phyloP scores from a whole-genome alignment of 2,113 vertebrate species.

The Castor canadensis region DNA sequence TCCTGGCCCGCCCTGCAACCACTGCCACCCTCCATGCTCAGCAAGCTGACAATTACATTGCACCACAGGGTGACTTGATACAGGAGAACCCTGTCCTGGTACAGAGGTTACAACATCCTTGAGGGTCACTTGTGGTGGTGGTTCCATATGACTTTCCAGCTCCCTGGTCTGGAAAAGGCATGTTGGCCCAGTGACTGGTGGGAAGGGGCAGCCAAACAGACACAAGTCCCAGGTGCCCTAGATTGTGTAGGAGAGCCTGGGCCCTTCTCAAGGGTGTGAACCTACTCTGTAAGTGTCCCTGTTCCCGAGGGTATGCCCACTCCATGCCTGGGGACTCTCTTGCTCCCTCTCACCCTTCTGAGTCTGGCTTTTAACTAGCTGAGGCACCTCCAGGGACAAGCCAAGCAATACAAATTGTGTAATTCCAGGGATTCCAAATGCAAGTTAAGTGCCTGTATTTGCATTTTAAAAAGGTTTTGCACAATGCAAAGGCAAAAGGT shows the following conservation, averaged over 20 bases:
- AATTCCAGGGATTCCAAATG: background rate
- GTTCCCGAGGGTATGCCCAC: no score
- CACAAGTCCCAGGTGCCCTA: background rate
- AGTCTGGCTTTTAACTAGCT: background rate
- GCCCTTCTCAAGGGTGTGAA: rapidly evolving
- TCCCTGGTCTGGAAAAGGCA: background rate
- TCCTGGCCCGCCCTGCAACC: background rate
- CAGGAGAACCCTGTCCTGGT: background rate
- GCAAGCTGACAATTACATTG: background rate
- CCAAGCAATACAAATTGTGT: background rate
- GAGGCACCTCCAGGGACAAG: background rate
- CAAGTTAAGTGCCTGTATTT: constrained; percentile 25
- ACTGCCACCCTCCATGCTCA: background rate
- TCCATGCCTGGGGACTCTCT: background rate
- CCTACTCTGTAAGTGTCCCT: background rate
- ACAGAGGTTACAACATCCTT: background rate
- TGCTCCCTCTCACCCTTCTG: background rate
- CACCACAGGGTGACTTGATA: rapidly evolving
- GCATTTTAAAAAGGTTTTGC: constrained; percentile 38
- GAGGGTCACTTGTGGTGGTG: background rate
- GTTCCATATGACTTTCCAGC: background rate
- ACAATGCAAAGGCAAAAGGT: constrained; percentile 17
- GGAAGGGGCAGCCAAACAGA: background rate
- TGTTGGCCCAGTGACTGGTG: background rate
- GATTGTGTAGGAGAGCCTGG: background rate